phyloP scores from a whole-genome alignment of 2,113 vertebrate species.

The Anguilla rostrata region DNA sequence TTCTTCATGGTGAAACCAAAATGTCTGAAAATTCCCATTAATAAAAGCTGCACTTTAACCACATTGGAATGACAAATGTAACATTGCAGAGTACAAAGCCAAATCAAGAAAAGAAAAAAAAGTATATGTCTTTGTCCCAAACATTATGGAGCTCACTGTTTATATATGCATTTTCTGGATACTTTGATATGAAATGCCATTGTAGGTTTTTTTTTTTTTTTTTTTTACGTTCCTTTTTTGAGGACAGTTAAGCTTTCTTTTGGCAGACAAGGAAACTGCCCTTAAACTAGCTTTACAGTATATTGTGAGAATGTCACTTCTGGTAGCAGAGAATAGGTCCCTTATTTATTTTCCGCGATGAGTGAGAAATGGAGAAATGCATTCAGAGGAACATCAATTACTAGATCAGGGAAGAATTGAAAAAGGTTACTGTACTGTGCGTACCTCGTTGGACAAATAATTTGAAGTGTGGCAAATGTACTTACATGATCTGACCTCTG shows the following conservation, averaged over 20 bases:
- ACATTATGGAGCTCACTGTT: too few species aligned
- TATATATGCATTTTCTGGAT: constrained; percentile 58
- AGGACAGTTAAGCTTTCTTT: constrained; percentile 87
- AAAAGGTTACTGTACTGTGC: constrained; percentile 25
- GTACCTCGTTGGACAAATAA: constrained; percentile 31
- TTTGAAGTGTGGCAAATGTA: constrained; percentile 58
- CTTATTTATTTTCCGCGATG: constrained; percentile 70
- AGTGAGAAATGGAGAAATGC: constrained; percentile 50
- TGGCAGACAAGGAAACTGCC: constrained; percentile 86
- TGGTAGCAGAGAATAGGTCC: constrained; percentile 61
- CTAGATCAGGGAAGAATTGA: constrained; percentile 32
- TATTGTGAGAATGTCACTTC: constrained; percentile 62
- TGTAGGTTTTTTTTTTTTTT: constrained; percentile 61
- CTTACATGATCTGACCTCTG: constrained; percentile 71
- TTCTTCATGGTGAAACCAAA: too few species aligned
- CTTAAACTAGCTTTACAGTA: constrained; percentile 82
- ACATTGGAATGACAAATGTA: too few species aligned
- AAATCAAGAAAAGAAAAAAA: too few species aligned
- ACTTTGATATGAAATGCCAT: constrained; percentile 66
- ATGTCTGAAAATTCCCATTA: too few species aligned
- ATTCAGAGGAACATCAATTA: constrained; percentile 29
- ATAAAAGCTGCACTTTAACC: too few species aligned
- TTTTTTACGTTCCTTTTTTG: constrained; percentile 63
- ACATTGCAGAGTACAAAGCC: neutral
- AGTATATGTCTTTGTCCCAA: too few species aligned